Conservation (phyloP, 2,797 vertebrate genomes). For the Ptychobarbus kaznakovi region DNA sequence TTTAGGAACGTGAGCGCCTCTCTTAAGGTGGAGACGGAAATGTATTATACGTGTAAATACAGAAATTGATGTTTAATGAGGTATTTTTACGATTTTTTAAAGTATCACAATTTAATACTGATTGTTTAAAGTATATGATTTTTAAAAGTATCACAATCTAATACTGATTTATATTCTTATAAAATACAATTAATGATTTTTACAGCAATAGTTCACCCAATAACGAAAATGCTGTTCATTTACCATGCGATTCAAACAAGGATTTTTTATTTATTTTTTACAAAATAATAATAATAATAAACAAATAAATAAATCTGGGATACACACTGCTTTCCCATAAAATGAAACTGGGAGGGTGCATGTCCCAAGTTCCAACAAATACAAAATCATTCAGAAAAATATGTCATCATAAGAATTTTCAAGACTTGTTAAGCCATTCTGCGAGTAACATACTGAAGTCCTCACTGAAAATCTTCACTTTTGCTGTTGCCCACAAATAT, state of each 20-base stretch:
- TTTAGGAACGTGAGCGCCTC: constrained; percentile 21
- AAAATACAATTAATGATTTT: neutral
- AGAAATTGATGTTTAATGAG: neutral
- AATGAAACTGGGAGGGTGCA: no score
- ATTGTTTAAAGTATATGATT: neutral
- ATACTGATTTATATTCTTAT: neutral
- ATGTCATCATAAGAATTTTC: no score
- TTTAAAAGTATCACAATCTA: neutral
- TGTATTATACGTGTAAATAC: neutral
- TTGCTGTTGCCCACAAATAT: no score
- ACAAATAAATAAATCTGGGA: no score
- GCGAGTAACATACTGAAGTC: no score
- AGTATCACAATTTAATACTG: neutral
- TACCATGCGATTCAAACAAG: no score
- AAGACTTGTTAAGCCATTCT: neutral
- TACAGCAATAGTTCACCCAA: neutral
- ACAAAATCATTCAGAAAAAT: neutral
- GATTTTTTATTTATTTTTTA: neutral
- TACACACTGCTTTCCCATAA: neutral
- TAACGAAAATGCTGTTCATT: no score
- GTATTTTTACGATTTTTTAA: neutral
- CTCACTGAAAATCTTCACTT: no score
- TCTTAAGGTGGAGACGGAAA: constrained; percentile 71
- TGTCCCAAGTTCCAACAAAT: neutral
- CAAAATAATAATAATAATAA: neutral